Evolutionary conservation across 2,113 vertebrate species (phyloP), one percentile per base, ranked within the genome.

Genomic region (Narcine bancroftii): DNA sequence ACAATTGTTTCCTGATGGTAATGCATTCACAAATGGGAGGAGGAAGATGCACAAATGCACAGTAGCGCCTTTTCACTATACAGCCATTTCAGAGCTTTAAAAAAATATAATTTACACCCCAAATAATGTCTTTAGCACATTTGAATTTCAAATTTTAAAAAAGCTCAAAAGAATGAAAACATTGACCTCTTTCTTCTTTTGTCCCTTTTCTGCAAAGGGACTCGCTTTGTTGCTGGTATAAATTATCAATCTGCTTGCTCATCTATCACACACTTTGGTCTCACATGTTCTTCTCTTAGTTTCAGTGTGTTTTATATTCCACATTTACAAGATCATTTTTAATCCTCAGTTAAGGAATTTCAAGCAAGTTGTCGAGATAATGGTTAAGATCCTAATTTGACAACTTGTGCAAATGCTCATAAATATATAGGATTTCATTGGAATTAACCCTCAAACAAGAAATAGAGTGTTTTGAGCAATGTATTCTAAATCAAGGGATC

Each of bases 131-230:
- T 69, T 91, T 71, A 69, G 45, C 63, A 33, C 89, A 91, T 91
- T 65, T 91, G 89, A 91, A 91, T 91, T 91, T 69, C 10, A 69
- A 87, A 91, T 91, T 42, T 69, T 24, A 89, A 89, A 66, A 89
- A 42, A 77, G 42, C 83, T 66, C 60, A 91, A 69, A 87, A 69
- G 10, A 91, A 69, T 91, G 39, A 91, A 91, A 91, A 69, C 26
- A 2, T 69, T 69, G 39, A 47, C 89, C 65, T 91, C 89, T 47
- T 89, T 89, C 85, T 60, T 45, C 89, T 39, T 69, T 91, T 91
- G 89, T 91, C 65, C 89, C 42, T 91, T 69, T 65, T 60, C 89
- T 91, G 65, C 4, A 63, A 65, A 65, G 89, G 26, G 63, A 47
- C 89, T 91, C 89, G 63, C 65, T 91, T 47, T 69, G 89, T 91